Evolutionary conservation across 2,888 invertebrate species (phyloP).

Genomic region (Eilema caniola): DNA sequence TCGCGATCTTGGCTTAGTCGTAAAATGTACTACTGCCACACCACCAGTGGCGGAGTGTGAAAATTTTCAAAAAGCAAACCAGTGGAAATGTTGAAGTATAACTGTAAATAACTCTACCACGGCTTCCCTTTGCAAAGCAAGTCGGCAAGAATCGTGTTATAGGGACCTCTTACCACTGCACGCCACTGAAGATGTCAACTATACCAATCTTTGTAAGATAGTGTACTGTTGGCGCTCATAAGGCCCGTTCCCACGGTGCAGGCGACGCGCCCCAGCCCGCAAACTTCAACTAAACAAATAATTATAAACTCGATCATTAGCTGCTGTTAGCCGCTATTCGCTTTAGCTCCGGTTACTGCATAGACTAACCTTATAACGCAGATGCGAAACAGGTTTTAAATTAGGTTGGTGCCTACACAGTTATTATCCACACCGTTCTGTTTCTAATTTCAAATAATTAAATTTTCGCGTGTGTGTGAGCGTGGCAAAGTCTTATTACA

Average conservation of each 20-base stretch:
- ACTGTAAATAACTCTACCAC: no score
- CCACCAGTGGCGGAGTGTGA: no score
- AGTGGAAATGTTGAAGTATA: no score
- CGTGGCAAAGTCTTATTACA: constrained; percentile 14
- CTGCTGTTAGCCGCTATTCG: constrained; percentile 19
- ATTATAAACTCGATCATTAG: constrained; percentile 52
- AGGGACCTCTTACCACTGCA: no score
- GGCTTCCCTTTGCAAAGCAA: no score
- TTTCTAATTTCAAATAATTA: constrained; percentile 30
- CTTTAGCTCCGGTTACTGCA: constrained; percentile 23
- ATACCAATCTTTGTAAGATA: neutral
- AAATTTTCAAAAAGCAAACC: no score
- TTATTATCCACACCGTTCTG: constrained; percentile 13
- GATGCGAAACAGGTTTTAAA: constrained; percentile 9
- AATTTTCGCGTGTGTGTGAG: constrained; percentile 13
- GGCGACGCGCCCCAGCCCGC: constrained; percentile 29
- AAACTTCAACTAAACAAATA: constrained; percentile 49
- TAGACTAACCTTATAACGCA: constrained; percentile 17
- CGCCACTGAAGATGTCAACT: no score
- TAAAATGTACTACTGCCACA: no score
- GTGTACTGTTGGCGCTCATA: neutral
- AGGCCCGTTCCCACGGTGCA: constrained; percentile 46
- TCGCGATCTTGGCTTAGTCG: no score
- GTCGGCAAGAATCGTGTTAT: no score
- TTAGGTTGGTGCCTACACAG: neutral